Evolutionary conservation across 2,888 invertebrate species (phyloP).

Genomic region (Agelastica alni): DNA sequence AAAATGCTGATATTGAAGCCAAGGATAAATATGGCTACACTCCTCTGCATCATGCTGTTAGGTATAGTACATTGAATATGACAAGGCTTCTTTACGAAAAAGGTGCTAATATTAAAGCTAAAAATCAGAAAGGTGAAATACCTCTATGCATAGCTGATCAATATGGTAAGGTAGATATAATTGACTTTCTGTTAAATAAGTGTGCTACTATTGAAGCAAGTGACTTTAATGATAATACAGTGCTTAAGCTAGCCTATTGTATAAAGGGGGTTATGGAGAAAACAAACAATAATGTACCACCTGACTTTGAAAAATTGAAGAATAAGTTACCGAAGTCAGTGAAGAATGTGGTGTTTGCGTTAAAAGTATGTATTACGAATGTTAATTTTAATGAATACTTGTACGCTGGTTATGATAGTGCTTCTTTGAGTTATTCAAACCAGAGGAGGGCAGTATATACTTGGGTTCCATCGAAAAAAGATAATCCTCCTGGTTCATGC

Average conservation of each 20-base stretch:
- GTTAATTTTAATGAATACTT: neutral
- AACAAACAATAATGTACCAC: neutral
- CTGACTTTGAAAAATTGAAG: too few species aligned
- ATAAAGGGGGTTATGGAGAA: neutral
- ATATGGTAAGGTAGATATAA: neutral
- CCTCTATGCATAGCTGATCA: neutral
- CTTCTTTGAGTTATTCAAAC: neutral
- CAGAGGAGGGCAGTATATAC: neutral
- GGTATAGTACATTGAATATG: neutral
- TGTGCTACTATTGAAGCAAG: neutral
- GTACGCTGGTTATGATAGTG: neutral
- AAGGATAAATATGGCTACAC: neutral
- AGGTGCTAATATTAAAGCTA: neutral
- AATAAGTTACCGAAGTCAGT: neutral
- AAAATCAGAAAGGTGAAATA: neutral
- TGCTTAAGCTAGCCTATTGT: neutral
- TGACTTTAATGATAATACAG: neutral
- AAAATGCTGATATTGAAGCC: neutral
- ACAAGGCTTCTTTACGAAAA: neutral
- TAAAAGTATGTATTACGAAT: neutral
- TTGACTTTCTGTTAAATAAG: neutral
- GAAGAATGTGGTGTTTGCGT: neutral
- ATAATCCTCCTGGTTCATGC: neutral
- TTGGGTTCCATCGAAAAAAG: neutral
- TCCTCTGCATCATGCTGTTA: neutral